phyloP scores from a whole-genome alignment of 1,140 invertebrate genomes.

The Armadillidium nasatum region DNA sequence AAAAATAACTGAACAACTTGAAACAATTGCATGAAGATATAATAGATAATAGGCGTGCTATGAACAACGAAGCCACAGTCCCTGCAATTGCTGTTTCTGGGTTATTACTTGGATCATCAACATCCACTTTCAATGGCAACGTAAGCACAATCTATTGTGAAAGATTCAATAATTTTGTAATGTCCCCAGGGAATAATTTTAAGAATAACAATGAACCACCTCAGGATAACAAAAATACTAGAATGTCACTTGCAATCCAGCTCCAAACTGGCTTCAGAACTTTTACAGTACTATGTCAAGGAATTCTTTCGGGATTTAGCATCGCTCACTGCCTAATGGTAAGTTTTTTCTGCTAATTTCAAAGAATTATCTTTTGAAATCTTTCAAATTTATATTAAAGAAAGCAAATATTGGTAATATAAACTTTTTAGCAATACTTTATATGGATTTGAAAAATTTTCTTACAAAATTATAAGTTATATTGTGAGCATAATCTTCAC shows the following conservation, averaged over 20 bases:
- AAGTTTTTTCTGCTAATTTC: background rate
- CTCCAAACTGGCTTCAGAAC: constrained; percentile 42
- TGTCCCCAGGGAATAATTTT: background rate
- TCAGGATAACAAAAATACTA: background rate
- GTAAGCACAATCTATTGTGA: constrained; percentile 24
- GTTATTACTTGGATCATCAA: background rate
- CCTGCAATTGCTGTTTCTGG: background rate
- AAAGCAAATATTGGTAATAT: too few relatives aligned
- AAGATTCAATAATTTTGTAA: constrained; percentile 22
- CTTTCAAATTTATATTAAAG: too few relatives aligned
- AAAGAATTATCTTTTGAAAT: too few relatives aligned
- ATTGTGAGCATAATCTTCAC: too few relatives aligned
- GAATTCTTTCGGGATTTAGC: constrained; percentile 39
- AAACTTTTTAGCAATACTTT: too few relatives aligned
- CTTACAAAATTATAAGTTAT: too few relatives aligned
- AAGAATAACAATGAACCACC: background rate
- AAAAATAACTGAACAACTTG: constrained; percentile 1
- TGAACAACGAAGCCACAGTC: background rate
- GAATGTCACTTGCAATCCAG: constrained; percentile 22
- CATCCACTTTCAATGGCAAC: background rate
- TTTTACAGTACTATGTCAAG: constrained; percentile 39
- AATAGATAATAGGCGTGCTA: background rate
- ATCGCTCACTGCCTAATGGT: constrained; percentile 42
- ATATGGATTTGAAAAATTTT: too few relatives aligned
- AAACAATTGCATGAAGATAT: background rate